phyloP scores from a whole-genome alignment of 2,113 vertebrate species.

The Prochilodus magdalenae region DNA sequence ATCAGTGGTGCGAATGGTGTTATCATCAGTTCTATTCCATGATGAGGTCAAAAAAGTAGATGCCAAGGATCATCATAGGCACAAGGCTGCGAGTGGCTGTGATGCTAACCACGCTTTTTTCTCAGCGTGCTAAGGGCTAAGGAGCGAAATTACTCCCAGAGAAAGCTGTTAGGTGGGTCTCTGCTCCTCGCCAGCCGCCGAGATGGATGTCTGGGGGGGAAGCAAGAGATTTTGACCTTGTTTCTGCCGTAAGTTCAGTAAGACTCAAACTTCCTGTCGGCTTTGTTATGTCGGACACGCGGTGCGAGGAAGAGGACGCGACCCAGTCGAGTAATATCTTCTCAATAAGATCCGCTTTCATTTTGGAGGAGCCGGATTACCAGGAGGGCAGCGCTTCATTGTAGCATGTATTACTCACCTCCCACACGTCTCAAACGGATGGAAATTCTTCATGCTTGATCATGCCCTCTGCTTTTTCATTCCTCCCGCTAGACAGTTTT shows the following conservation, averaged over 20 bases:
- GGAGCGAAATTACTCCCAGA: constrained; percentile 37
- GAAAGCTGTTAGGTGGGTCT: constrained; percentile 49
- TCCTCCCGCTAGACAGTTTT: neutral
- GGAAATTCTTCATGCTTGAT: constrained; percentile 4
- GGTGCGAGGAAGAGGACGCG: constrained; percentile 21
- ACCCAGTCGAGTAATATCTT: constrained; percentile 6
- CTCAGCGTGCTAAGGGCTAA: constrained; percentile 41
- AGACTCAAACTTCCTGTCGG: constrained; percentile 17
- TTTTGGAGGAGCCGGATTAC: constrained; percentile 8
- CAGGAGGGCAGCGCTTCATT: neutral
- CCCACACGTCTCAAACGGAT: neutral
- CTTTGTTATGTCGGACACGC: neutral
- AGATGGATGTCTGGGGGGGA: constrained; percentile 36
- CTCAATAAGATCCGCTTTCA: constrained; percentile 41
- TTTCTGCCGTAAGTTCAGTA: constrained; percentile 28
- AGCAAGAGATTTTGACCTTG: constrained; percentile 33
- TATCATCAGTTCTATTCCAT: neutral
- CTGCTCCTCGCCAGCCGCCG: constrained; percentile 46
- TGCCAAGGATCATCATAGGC: neutral
- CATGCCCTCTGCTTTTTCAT: neutral
- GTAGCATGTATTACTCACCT: neutral
- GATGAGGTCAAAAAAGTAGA: constrained; percentile 4
- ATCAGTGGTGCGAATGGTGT: neutral
- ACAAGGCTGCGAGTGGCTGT: neutral
- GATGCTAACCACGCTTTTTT: constrained; percentile 20